These are phyloP conservation scores for Achroia grisella DNA, from an alignment of 1,140 invertebrate genomes.

Conservation along the genomic window DNA sequence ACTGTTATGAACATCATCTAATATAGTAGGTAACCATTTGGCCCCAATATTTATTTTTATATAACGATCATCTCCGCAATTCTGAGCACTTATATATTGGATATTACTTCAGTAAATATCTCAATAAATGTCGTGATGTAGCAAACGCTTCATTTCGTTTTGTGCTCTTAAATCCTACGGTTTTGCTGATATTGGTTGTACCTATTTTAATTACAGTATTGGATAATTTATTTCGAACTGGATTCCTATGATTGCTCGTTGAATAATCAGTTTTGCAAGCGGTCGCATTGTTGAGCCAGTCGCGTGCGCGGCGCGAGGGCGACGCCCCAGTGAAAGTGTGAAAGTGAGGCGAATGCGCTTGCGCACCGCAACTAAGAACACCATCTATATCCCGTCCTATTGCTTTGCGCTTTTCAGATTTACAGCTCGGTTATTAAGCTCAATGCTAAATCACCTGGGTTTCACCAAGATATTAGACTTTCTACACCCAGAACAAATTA, in stretches of 20 bases:
- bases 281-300: slow-evolving; percentile 30
- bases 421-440: slow-evolving; percentile 10
- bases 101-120: slow-evolving; percentile 16
- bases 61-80: too few relatives aligned
- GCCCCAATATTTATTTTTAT: slow-evolving; percentile 19
- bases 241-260: slow-evolving; percentile 12
- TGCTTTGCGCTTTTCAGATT: slow-evolving; percentile 18
- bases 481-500: neutral
- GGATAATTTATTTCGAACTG: too few relatives aligned
- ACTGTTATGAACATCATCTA: slow-evolving; percentile 28
- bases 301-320: slow-evolving; percentile 34
- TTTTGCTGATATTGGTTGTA: too few relatives aligned
- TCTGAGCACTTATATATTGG: slow-evolving; percentile 21
- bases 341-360: slow-evolving; percentile 61
- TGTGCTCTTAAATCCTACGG: too few relatives aligned
- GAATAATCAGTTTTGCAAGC: slow-evolving; percentile 62
- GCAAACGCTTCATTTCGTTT: too few relatives aligned
- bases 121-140: too few relatives aligned
- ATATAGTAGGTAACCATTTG: slow-evolving; percentile 16
- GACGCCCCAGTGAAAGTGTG: slow-evolving; percentile 68
- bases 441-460: neutral
- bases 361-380: slow-evolving; percentile 23
- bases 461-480: slow-evolving; percentile 1
- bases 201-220: too few relatives aligned
- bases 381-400: slow-evolving; percentile 17